phyloP scores from a whole-genome alignment of 2,113 vertebrate genomes.

The Sapajus apella region DNA sequence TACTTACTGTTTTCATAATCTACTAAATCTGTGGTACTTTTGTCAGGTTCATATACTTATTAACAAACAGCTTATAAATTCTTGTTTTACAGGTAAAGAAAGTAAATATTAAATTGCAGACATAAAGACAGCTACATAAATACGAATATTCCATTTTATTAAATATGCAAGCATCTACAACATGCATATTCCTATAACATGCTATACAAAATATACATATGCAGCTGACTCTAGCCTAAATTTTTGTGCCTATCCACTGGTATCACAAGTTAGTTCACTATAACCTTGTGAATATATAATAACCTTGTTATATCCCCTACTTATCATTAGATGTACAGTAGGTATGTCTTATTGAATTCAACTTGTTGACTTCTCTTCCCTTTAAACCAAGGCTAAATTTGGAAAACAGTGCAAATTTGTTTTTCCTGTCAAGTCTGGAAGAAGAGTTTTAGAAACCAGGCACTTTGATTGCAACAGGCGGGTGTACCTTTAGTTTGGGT shows the following conservation, averaged over 20 bases:
- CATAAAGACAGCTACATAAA: not conserved
- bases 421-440: not conserved
- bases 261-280: not conserved
- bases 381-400: not conserved
- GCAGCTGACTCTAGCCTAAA: not conserved
- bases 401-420: not conserved
- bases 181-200: not conserved
- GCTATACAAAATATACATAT: not conserved
- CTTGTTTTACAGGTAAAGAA: constrained; percentile 22
- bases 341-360: not conserved
- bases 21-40: not conserved
- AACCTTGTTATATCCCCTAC: not conserved
- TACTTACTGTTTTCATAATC: constrained; percentile 14
- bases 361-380: not conserved
- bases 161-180: not conserved
- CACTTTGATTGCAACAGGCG: not conserved
- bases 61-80: not conserved
- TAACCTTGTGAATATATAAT: not conserved
- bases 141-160: not conserved
- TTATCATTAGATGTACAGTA: not conserved
- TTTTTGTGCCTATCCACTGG: not conserved
- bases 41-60: constrained; percentile 21
- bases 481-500: not conserved
- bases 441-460: constrained; percentile 28
- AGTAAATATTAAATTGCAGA: constrained; percentile 46